A percentile compares a stretch with the other conserved stretches of the same genome.
These are phyloP conservation scores for Vespertilio murinus DNA, from an alignment of 2,797 vertebrate genomes.

Conservation along the genomic window DNA sequence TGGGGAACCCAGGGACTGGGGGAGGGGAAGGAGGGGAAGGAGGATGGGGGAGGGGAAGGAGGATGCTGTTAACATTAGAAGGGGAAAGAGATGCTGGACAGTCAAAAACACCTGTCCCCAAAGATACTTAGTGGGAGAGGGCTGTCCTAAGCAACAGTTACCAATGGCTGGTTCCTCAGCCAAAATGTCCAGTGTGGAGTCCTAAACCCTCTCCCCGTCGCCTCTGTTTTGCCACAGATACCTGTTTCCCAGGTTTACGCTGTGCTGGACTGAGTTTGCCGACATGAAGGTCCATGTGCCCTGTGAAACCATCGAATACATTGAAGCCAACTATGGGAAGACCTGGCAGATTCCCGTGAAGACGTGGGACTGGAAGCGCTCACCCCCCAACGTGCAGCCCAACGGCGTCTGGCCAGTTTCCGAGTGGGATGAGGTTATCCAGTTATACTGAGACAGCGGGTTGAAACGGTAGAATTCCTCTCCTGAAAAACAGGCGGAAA, in stretches of 20 bases:
- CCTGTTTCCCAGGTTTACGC: conserved; percentile 88
- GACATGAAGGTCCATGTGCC: conserved; percentile 93
- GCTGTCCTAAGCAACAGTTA: not conserved
- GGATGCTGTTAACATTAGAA: not conserved
- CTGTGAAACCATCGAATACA: conserved; percentile 91
- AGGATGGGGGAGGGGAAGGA: not conserved
- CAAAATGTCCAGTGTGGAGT: not conserved
- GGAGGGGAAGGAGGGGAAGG: not conserved
- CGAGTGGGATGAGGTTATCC: conserved; percentile 94
- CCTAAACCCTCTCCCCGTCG: conserved; percentile 25
- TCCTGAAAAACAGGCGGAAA: not conserved
- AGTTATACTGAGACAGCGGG: conserved; percentile 87
- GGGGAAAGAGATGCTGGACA: not conserved
- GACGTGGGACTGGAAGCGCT: conserved; percentile 96
- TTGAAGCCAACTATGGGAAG: conserved; percentile 93
- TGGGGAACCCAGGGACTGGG: not conserved
- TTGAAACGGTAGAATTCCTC: not conserved
- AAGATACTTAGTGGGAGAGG: not conserved
- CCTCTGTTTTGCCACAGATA: conserved; percentile 84
- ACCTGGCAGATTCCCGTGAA: conserved; percentile 91
- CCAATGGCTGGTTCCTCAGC: not conserved
- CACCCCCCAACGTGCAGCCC: conserved; percentile 91
- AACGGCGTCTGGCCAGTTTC: conserved; percentile 92
- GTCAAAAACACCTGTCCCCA: not conserved
- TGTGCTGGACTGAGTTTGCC: conserved; percentile 95